phyloP scores from a whole-genome alignment of 1,140 invertebrate species.

The Andricus grossulariae region DNA sequence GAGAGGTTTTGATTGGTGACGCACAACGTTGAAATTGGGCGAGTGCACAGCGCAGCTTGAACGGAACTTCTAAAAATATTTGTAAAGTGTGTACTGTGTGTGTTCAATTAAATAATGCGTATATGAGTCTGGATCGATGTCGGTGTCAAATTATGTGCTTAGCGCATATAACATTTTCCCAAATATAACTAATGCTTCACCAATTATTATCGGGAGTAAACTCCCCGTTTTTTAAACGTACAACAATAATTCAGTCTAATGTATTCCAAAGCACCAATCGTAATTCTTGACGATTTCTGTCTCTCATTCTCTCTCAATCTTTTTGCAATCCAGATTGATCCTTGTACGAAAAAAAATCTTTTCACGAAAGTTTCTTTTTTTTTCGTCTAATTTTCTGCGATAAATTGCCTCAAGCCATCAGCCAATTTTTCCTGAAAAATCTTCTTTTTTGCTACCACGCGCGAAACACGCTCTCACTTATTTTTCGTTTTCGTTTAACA shows the following conservation, averaged over 20 bases:
- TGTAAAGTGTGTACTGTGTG: conserved; percentile 51
- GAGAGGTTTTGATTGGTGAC: not conserved
- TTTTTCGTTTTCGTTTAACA: conserved; percentile 42
- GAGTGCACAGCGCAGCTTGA: conserved; percentile 36
- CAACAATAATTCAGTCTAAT: conserved; percentile 75
- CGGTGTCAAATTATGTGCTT: conserved; percentile 43
- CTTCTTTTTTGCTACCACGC: conserved; percentile 1
- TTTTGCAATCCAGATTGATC: conserved; percentile 17
- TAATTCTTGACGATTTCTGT: conserved; percentile 51
- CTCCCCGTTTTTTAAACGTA: conserved; percentile 60
- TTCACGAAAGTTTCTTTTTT: not conserved
- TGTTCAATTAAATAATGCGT: conserved; percentile 12
- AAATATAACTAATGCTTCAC: conserved; percentile 66
- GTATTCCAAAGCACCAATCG: conserved; percentile 73
- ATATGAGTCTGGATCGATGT: conserved; percentile 39
- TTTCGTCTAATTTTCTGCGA: not conserved
- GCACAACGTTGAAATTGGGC: not conserved
- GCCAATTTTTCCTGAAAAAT: not conserved
- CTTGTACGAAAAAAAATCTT: not conserved
- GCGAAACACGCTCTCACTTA: conserved; percentile 6
- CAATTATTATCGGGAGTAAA: conserved; percentile 59
- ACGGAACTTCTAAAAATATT: conserved; percentile 50
- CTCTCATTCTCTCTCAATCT: conserved; percentile 38
- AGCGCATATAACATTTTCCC: conserved; percentile 61
- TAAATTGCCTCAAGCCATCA: conserved; percentile 15